Percentiles rank a stretch among this genome's conserved stretches.
These are phyloP conservation scores for Prolemur simus DNA, from an alignment of 2,113 vertebrate species.

Conservation along the genomic window DNA sequence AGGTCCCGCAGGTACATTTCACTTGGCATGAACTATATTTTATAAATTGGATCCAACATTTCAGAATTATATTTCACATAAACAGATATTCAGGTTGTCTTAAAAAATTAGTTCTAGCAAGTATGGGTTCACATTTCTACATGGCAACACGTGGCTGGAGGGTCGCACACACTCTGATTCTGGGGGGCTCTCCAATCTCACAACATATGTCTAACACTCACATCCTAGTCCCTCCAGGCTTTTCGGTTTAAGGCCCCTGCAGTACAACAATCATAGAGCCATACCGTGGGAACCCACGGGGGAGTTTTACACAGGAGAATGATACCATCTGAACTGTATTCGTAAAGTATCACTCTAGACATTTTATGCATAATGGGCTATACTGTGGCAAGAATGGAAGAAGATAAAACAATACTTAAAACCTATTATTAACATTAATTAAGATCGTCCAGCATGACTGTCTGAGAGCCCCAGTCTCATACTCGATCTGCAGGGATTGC, in stretches of 20 bases:
- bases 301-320: not conserved
- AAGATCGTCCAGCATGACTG: not conserved
- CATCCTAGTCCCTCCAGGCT: not conserved
- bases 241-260: not conserved
- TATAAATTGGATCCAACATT: slow-evolving; percentile 34
- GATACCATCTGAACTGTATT: slow-evolving; percentile 1
- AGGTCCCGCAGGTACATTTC: not conserved
- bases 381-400: not conserved
- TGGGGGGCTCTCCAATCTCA: not conserved
- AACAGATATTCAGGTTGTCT: slow-evolving; percentile 50
- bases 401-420: not conserved
- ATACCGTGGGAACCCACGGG: not conserved
- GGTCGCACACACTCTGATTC: not conserved
- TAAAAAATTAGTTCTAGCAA: slow-evolving; percentile 43
- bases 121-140: not conserved
- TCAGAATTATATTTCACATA: slow-evolving; percentile 42
- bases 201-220: not conserved
- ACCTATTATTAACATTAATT: not conserved
- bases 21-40: slow-evolving; percentile 24
- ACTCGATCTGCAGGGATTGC: not conserved
- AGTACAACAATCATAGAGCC: not conserved
- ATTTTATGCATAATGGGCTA: not conserved
- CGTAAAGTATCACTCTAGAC: slow-evolving; percentile 6
- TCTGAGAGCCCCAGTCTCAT: not conserved
- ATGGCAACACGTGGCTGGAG: not conserved